Evolutionary conservation across 2,888 invertebrate genomes (phyloP).

Genomic region (Ornithoptera alexandrae): DNA sequence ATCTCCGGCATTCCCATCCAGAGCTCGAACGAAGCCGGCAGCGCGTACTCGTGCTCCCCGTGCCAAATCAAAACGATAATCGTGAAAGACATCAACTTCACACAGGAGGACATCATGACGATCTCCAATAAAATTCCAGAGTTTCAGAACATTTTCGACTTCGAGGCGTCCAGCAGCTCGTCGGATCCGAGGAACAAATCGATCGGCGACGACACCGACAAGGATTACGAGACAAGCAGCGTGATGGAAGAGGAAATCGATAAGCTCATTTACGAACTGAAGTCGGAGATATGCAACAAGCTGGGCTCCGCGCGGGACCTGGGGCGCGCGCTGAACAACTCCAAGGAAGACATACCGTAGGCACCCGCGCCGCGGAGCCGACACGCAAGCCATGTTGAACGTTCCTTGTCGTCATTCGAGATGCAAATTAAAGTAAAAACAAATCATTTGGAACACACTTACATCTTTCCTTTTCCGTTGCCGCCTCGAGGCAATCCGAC

Average conservation of each 20-base stretch:
- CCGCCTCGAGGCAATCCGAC: background rate
- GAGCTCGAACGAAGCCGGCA: constrained; percentile 8
- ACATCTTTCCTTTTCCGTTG: background rate
- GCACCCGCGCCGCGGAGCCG: background rate
- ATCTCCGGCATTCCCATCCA: background rate
- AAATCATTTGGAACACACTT: background rate
- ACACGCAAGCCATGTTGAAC: background rate
- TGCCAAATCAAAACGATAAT: constrained; percentile 19
- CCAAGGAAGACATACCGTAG: constrained; percentile 17
- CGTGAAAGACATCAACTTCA: constrained; percentile 21
- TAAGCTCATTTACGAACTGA: constrained; percentile 35
- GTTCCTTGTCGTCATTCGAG: constrained; percentile 1
- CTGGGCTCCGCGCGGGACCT: constrained; percentile 32
- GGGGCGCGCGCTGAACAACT: constrained; percentile 8
- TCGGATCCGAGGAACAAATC: constrained; percentile 9
- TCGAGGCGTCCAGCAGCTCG: constrained; percentile 7
- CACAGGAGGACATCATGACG: constrained; percentile 6
- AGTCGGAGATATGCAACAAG: constrained; percentile 36
- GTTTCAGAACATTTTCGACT: constrained; percentile 15
- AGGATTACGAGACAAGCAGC: constrained; percentile 27
- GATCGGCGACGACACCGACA: constrained; percentile 11
- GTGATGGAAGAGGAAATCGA: constrained; percentile 18
- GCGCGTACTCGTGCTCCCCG: constrained; percentile 24
- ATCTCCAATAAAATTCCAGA: constrained; percentile 14
- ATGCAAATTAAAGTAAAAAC: background rate